These are phyloP conservation scores for Mycetomoellerius zeteki DNA, from an alignment of 1,140 invertebrate genomes.

Conservation along the genomic window DNA sequence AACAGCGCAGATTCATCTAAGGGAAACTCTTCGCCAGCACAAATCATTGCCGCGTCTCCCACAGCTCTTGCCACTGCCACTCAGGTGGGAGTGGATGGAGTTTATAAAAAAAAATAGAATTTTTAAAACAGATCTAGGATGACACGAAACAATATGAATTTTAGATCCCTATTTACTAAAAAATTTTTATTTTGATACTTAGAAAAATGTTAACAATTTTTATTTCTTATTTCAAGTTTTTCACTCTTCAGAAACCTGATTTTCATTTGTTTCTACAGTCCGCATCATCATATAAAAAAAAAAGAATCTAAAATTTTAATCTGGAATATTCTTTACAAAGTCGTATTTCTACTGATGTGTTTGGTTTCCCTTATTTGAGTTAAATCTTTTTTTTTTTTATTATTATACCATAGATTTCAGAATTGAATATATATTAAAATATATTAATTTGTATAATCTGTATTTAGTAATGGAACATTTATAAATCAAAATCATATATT, in stretches of 20 bases:
- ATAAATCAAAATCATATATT: conserved; percentile 25
- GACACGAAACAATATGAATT: conserved; percentile 28
- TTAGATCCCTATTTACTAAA: background rate
- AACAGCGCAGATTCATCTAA: conserved; percentile 87
- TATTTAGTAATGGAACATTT: background rate
- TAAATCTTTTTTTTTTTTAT: conserved; percentile 68
- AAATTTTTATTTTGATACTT: conserved; percentile 22
- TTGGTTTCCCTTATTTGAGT: conserved; percentile 87
- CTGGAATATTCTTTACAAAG: conserved; percentile 60
- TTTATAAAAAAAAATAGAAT: conserved; percentile 65
- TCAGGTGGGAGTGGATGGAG: conserved; percentile 90
- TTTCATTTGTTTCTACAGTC: conserved; percentile 57
- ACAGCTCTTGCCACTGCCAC: conserved; percentile 89
- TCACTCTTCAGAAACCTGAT: background rate
- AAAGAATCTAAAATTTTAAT: conserved; percentile 34
- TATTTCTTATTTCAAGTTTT: background rate
- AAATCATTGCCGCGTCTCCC: conserved; percentile 88
- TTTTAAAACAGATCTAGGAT: conserved; percentile 47
- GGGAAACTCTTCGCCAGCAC: conserved; percentile 87
- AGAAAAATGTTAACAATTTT: background rate
- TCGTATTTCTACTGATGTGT: conserved; percentile 77
- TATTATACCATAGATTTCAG: conserved; percentile 46
- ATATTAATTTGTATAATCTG: background rate
- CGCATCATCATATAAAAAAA: conserved; percentile 23
- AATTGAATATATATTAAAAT: background rate